These are phyloP conservation scores for human (Homo sapiens) DNA, from an alignment of 2,113 vertebrate genomes.

Conservation along the genomic window DNA sequence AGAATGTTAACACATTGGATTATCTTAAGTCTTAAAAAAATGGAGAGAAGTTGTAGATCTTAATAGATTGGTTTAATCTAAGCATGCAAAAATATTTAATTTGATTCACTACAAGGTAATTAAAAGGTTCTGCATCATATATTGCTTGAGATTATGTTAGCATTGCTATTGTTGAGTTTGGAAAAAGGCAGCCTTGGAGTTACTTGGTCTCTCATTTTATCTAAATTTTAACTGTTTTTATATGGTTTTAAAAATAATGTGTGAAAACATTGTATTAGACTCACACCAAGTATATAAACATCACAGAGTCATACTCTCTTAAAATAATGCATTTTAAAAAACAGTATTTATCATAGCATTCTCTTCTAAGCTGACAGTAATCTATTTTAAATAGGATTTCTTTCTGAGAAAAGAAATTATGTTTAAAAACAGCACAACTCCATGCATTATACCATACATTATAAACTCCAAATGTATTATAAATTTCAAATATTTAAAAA, in stretches of 20 bases:
- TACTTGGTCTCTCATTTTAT: neutral
- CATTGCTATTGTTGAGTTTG: neutral
- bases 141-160: neutral
- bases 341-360: neutral
- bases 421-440: neutral
- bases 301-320: neutral
- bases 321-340: neutral
- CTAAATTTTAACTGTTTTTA: neutral
- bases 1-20: neutral
- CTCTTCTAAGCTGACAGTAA: neutral
- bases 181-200: neutral
- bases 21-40: neutral
- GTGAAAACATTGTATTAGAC: neutral
- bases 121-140: neutral
- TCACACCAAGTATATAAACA: neutral
- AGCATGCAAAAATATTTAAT: neutral
- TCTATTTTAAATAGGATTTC: conserved; percentile 19
- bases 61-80: neutral
- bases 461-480: neutral
- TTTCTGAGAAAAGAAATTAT: neutral
- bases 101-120: neutral
- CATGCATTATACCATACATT: neutral
- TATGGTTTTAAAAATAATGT: neutral
- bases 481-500: neutral
- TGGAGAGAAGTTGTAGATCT: neutral